A percentile compares a stretch with the other conserved stretches of the same genome.
These are phyloP conservation scores for Periophthalmodon schlosseri DNA, from an alignment of 2,113 vertebrate species.

Conservation along the genomic window DNA sequence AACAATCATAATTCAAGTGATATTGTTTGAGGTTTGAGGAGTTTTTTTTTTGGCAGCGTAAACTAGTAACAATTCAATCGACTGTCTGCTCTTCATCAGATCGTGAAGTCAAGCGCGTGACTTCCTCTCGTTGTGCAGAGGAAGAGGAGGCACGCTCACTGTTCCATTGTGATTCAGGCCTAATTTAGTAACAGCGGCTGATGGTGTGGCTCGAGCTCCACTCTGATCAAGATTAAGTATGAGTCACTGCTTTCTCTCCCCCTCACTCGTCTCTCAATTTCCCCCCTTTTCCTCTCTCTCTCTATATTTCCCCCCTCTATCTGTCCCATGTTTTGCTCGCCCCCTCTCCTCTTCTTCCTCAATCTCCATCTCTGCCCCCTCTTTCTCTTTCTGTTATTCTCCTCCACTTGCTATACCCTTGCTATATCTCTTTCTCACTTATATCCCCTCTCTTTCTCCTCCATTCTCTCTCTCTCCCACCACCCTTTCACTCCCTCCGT, in stretches of 20 bases:
- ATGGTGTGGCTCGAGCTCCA: slow-evolving; percentile 52
- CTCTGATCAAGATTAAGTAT: slow-evolving; percentile 66
- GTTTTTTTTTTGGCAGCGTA: not conserved
- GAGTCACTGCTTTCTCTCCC: slow-evolving; percentile 50
- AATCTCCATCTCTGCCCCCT: too few species aligned
- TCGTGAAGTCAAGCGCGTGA: slow-evolving; percentile 45
- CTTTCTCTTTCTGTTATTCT: not conserved
- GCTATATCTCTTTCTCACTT: too few species aligned
- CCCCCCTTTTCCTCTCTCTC: not conserved
- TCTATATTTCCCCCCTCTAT: not conserved
- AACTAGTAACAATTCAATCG: slow-evolving; percentile 50
- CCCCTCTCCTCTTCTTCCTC: not conserved
- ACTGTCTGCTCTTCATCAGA: slow-evolving; percentile 30
- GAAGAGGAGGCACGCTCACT: slow-evolving; percentile 27
- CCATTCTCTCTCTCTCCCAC: too few species aligned
- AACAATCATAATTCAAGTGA: too few species aligned
- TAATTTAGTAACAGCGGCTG: slow-evolving; percentile 66
- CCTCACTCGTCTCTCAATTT: not conserved
- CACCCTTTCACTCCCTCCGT: too few species aligned
- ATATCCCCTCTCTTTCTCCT: not conserved
- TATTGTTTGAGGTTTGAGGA: too few species aligned
- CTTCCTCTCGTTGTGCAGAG: slow-evolving; percentile 8
- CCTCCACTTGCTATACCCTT: too few species aligned
- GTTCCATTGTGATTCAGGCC: slow-evolving; percentile 56
- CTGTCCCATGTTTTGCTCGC: not conserved